phyloP scores from a whole-genome alignment of 2,888 invertebrate genomes.

The Drosophila testacea region DNA sequence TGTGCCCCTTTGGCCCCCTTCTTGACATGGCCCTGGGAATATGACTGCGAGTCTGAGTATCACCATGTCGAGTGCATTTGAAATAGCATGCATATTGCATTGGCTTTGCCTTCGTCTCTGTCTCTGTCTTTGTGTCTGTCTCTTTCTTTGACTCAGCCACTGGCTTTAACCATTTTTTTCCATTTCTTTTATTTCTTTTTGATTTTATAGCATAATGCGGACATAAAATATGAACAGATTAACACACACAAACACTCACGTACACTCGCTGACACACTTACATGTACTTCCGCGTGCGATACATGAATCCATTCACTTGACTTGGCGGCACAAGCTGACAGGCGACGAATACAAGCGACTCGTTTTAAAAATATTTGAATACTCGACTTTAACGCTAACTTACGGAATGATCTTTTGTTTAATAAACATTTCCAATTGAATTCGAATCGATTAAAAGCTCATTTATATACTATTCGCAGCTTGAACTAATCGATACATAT shows the following conservation, averaged over 20 bases:
- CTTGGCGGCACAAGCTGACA: background rate
- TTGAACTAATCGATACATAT: background rate
- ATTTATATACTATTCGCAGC: background rate
- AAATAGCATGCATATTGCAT: slow-evolving; percentile 42
- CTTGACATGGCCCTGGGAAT: background rate
- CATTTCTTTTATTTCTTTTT: slow-evolving; percentile 34
- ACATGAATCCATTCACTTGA: slow-evolving; percentile 18
- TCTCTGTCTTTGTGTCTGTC: background rate
- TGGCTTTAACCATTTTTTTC: slow-evolving; percentile 2
- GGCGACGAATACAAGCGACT: slow-evolving; percentile 10
- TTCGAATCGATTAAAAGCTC: too few relatives aligned
- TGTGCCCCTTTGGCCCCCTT: too few relatives aligned
- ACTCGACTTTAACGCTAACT: background rate
- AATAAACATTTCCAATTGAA: too few relatives aligned
- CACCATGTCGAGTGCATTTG: background rate
- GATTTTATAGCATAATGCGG: slow-evolving; percentile 65
- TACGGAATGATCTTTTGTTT: background rate
- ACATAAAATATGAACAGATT: slow-evolving; percentile 65
- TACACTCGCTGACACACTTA: background rate
- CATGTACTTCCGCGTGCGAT: slow-evolving; percentile 8
- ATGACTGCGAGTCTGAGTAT: slow-evolving; percentile 8
- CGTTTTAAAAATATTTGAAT: background rate
- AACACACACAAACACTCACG: slow-evolving; percentile 19
- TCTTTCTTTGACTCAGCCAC: background rate
- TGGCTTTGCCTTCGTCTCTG: slow-evolving; percentile 33